Evolutionary conservation across 2,797 vertebrate species (phyloP).

Genomic region (Bucorvus abyssinicus): DNA sequence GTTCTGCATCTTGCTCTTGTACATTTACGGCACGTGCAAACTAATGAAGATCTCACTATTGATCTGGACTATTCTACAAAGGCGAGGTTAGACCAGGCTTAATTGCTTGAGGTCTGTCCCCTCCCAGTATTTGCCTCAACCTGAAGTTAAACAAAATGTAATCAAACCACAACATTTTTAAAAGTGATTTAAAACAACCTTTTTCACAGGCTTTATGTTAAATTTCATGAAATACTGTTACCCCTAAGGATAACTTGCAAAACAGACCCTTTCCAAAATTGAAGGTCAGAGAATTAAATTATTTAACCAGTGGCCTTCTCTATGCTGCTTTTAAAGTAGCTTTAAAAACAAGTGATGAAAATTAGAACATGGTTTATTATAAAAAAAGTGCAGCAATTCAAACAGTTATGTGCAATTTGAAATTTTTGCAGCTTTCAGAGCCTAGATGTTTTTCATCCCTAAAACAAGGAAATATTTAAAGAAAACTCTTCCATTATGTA

Average conservation of each 20-base stretch:
- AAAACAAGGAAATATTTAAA: background rate
- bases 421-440: background rate
- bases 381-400: background rate
- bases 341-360: background rate
- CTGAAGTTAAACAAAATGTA: background rate
- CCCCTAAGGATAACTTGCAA: background rate
- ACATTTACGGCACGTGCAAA: fast-evolving
- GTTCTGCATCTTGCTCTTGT: background rate
- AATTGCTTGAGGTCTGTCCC: background rate
- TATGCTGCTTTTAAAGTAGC: background rate
- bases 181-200: background rate
- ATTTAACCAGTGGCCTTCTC: background rate
- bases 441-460: background rate
- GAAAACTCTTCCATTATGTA: constrained; percentile 1
- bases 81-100: background rate
- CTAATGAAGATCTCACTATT: background rate
- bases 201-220: background rate
- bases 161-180: background rate
- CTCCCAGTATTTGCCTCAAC: background rate
- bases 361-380: background rate
- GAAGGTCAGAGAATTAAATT: background rate
- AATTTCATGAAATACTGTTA: background rate
- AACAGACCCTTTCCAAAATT: background rate
- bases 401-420: background rate
- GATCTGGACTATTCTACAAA: background rate